phyloP scores from a whole-genome alignment of 2,113 vertebrate species.

The Cheirogaleus medius region DNA sequence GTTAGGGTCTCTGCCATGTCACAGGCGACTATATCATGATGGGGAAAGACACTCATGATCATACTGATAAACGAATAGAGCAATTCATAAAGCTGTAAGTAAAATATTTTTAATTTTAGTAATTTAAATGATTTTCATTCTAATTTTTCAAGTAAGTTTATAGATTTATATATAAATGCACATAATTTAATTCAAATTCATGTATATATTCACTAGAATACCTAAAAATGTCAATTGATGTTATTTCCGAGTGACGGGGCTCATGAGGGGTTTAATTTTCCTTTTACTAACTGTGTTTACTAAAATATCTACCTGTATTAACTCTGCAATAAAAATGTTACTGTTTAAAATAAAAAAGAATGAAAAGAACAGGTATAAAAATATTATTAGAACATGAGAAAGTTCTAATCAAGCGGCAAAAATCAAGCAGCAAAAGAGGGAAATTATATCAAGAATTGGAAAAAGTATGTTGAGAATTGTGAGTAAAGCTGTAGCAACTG shows the following conservation, averaged over 20 bases:
- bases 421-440: not conserved
- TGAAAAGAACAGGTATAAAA: not conserved
- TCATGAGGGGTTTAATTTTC: not conserved
- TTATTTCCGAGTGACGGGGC: not conserved
- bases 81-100: not conserved
- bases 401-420: too few species aligned
- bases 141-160: not conserved
- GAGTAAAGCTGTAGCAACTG: not conserved
- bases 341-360: not conserved
- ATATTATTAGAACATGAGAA: not conserved
- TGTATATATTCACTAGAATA: not conserved
- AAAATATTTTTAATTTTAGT: not conserved
- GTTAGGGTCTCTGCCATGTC: not conserved
- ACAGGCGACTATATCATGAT: fast-evolving
- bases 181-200: not conserved
- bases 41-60: fast-evolving
- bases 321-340: not conserved
- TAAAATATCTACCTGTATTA: not conserved
- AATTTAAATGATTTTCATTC: not conserved
- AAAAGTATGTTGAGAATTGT: not conserved
- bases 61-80: not conserved
- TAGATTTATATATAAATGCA: not conserved
- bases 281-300: not conserved
- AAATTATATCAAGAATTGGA: not conserved
- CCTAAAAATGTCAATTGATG: not conserved